Evolutionary conservation across 2,888 invertebrate species (phyloP).

Genomic region (Pandemis cinnamomeana): DNA sequence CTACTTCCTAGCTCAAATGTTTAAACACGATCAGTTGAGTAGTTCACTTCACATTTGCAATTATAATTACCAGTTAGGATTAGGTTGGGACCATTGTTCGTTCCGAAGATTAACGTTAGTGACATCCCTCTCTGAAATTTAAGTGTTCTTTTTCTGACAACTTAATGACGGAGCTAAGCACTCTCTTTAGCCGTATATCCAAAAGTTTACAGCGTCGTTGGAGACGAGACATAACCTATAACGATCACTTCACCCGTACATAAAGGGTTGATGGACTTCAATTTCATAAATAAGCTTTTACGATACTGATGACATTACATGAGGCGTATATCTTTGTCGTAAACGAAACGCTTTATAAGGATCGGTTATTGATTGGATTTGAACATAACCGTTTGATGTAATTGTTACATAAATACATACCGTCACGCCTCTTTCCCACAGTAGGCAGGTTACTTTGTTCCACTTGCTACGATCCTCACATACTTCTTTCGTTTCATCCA

Average conservation of each 20-base stretch:
- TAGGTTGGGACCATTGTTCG: too few species aligned
- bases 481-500: too few species aligned
- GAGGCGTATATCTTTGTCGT: neutral
- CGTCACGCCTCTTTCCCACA: too few species aligned
- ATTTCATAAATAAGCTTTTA: slow-evolving; percentile 25
- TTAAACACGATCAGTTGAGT: too few species aligned
- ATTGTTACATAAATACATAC: too few species aligned
- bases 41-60: too few species aligned
- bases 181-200: slow-evolving; percentile 1
- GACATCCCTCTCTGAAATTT: too few species aligned
- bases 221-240: neutral
- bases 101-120: too few species aligned
- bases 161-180: neutral
- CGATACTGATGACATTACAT: slow-evolving; percentile 16
- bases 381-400: neutral
- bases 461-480: too few species aligned
- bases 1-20: too few species aligned
- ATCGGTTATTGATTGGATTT: neutral
- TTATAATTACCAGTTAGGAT: too few species aligned
- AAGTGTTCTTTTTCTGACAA: neutral
- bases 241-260: slow-evolving; percentile 6
- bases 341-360: neutral
- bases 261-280: slow-evolving; percentile 11
- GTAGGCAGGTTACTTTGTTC: too few species aligned
- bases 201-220: slow-evolving; percentile 14